Evolutionary conservation across 2,797 vertebrate species (phyloP).

Genomic region (Gambelia wislizenii): DNA sequence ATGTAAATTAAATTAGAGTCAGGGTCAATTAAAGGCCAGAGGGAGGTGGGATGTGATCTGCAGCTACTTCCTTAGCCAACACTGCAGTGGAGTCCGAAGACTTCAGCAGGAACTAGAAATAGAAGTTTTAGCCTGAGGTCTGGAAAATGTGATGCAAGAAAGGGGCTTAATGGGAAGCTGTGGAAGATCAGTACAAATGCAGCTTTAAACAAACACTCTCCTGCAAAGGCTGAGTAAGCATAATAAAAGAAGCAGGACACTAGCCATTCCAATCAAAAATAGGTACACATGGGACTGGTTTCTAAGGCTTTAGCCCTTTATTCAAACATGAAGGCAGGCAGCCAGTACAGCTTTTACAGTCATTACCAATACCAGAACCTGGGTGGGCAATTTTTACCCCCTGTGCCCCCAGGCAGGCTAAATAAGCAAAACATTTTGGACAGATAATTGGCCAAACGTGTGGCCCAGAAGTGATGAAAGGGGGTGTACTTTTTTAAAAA

Average conservation of each 20-base stretch:
- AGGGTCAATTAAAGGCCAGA: slow-evolving; percentile 16
- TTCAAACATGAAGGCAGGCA: background rate
- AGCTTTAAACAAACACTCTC: background rate
- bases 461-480: no score
- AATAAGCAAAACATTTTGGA: no score
- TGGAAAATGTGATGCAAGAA: slow-evolving; percentile 1
- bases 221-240: slow-evolving; percentile 6
- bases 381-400: no score
- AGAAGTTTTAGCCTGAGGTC: background rate
- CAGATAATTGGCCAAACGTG: no score
- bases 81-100: slow-evolving; percentile 10
- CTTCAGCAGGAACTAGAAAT: background rate
- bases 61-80: background rate
- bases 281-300: background rate
- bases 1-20: slow-evolving; percentile 54
- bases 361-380: background rate
- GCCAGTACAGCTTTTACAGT: background rate
- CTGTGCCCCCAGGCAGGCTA: no score
- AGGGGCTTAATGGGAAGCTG: slow-evolving; percentile 1
- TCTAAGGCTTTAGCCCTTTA: background rate
- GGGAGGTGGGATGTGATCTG: background rate
- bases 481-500: no score
- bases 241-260: background rate
- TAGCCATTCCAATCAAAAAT: background rate
- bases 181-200: background rate